phyloP scores from a whole-genome alignment of 2,888 invertebrate genomes.

The Bugulina stolonifera region DNA sequence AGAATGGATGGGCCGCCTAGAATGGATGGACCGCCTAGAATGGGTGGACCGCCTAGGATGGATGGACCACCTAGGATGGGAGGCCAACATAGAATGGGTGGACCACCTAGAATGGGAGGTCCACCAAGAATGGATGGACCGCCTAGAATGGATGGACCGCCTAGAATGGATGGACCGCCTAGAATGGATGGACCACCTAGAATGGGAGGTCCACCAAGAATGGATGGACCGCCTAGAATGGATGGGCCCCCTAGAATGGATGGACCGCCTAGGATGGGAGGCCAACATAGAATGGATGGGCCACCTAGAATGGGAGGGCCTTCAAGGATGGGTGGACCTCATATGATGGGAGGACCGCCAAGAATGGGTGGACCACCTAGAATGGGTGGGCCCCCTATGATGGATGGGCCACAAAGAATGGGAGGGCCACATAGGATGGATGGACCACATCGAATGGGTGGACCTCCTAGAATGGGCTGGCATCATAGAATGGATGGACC shows the following conservation, averaged over 20 bases:
- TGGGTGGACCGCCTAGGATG: slow-evolving; percentile 15
- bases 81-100: not conserved
- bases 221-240: slow-evolving; percentile 21
- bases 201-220: slow-evolving; percentile 24
- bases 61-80: slow-evolving; percentile 7
- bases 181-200: slow-evolving; percentile 23
- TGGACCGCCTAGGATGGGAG: slow-evolving; percentile 14
- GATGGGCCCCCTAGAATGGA: slow-evolving; percentile 24
- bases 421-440: not conserved
- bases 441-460: not conserved
- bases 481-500: slow-evolving; percentile 19
- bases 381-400: slow-evolving; percentile 4
- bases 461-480: not conserved
- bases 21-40: slow-evolving; percentile 23
- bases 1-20: slow-evolving; percentile 24
- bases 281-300: slow-evolving; percentile 11
- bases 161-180: slow-evolving; percentile 12
- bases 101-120: not conserved
- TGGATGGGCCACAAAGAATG: not conserved
- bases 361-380: slow-evolving; percentile 14
- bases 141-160: not conserved
- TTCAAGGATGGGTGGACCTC: slow-evolving; percentile 8
- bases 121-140: slow-evolving; percentile 6
- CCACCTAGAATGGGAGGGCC: slow-evolving; percentile 22
- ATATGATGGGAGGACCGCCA: not conserved